Evolutionary conservation across 2,113 vertebrate species (phyloP), one percentile per base, ranked within the genome.

Genomic region (Eira barbara): DNA sequence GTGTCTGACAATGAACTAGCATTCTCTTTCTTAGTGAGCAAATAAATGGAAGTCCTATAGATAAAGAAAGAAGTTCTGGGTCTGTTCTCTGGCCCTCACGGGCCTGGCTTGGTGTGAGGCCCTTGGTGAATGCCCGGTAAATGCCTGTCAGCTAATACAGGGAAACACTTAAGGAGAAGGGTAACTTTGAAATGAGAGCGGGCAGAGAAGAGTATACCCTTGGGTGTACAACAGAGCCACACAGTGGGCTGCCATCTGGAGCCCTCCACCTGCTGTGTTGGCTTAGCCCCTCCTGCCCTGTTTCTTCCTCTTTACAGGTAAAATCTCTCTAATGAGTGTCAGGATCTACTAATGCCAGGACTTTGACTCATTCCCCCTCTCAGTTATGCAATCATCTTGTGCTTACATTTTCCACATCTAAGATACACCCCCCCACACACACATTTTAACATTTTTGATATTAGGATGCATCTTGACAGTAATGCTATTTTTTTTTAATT

Each of bases 201-300:
- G 42, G 63, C 45, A 57, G 82, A 59, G 34, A 14, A 23, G 5
- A 27, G 36, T 2, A 21, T 4, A 3, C 47, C 63, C 23, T 89
- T 27, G 1, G 42, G 1, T 45, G n/a, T 52, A 17, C 4, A 9
- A 23, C 8, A 8, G 9, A 42, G 27, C 52, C 9, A 0, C 29
- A 21, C 12, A 8, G 11, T 2, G 13, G 15, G 49, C 67, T 69
- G 27, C 1, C 1, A 5, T 36, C 83, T 29, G 39, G 87, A 67
- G 82, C 29, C 71, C 21, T 34, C 3, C 4, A 7, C 63, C 4
- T 55, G 9, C 15, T 21, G 20, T 69, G 25, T 27, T 27, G n/a
- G 34, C 57, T 12, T 2, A 31, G n/a, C 12, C 14, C n/a, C 14
- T 29, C 39, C 74, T 3, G 17, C 3, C 7, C 39, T 3, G 23